Base-by-base conservation (phyloP, 1,140 invertebrate species). In the Leptonema lineaticorne region DNA sequence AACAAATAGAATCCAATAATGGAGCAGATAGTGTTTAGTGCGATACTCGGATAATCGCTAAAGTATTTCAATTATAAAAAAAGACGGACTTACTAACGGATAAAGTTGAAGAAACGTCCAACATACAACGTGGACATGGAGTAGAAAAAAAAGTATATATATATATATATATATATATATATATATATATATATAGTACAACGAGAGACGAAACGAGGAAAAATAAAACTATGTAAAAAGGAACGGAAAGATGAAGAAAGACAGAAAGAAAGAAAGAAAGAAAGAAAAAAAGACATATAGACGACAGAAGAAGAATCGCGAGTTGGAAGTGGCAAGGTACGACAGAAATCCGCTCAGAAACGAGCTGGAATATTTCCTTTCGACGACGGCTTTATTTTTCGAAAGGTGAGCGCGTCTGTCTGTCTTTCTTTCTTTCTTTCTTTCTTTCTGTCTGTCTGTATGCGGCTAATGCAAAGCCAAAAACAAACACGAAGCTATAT, bases 391-490 rank as follows among this genome's bases (percentile, higher is more conserved):
- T 53, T 53, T 53, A 53, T 53, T 53, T 53, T 53, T 11, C n/a
- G 50, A 53, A 53, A 53, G 22, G 27, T 26, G 50, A 22, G 37
- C 4, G 11, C 30, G 11, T n/a, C n/a, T n/a, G n/a, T n/a, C n/a
- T n/a, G n/a, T n/a, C n/a, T n/a, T n/a, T n/a, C n/a, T n/a, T n/a
- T n/a, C n/a, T n/a, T n/a, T n/a, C n/a, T n/a, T n/a, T n/a, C n/a
- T n/a, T 45, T 9, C 11, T 8, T 7, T 18, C 18, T 14, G 2
- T 16, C 2, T 41, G 1, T 16, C 37, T 16, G 37, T 41, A 41
- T 9, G 50, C 2, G 22, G 50, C 50, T 53, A 53, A 53, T 53
- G 50, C 50, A 53, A 53, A 53, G 50, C 50, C 50, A 22, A 53
- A n/a, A 53, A 53, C 50, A 26, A 53, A 53, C 22, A 26, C 50